These are phyloP conservation scores for Frankliniella intonsa DNA, from an alignment of 2,888 invertebrate species.

Conservation along the genomic window DNA sequence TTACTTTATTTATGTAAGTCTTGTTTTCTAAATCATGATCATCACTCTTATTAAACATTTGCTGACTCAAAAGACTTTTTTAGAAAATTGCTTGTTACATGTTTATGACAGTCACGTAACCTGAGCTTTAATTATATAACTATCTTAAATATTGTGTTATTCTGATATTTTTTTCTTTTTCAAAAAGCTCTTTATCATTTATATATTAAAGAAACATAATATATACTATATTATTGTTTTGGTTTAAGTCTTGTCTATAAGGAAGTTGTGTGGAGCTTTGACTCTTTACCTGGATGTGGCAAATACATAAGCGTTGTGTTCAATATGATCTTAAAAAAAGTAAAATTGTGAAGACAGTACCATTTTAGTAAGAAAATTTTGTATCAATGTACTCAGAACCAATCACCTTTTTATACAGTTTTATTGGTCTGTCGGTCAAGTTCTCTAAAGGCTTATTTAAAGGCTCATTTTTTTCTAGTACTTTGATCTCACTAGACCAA, in stretches of 20 bases:
- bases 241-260: not conserved
- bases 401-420: not conserved
- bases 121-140: not conserved
- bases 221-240: not conserved
- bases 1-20: not conserved
- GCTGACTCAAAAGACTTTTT: not conserved
- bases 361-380: too few species aligned
- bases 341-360: too few species aligned
- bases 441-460: slow-evolving; percentile 12
- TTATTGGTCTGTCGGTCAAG: not conserved
- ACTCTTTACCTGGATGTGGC: not conserved
- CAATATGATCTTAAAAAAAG: not conserved
- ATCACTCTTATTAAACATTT: not conserved
- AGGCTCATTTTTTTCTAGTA: not conserved
- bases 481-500: not conserved
- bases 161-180: not conserved
- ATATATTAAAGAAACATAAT: not conserved
- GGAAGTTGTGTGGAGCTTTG: not conserved
- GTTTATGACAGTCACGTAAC: not conserved
- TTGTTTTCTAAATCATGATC: not conserved
- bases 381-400: not conserved
- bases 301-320: not conserved
- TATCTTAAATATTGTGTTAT: not conserved
- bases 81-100: not conserved
- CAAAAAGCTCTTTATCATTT: not conserved